Evolutionary conservation across 2,888 invertebrate species (phyloP), one percentile per base, ranked within the genome.

Genomic region (Homarus gammarus): DNA sequence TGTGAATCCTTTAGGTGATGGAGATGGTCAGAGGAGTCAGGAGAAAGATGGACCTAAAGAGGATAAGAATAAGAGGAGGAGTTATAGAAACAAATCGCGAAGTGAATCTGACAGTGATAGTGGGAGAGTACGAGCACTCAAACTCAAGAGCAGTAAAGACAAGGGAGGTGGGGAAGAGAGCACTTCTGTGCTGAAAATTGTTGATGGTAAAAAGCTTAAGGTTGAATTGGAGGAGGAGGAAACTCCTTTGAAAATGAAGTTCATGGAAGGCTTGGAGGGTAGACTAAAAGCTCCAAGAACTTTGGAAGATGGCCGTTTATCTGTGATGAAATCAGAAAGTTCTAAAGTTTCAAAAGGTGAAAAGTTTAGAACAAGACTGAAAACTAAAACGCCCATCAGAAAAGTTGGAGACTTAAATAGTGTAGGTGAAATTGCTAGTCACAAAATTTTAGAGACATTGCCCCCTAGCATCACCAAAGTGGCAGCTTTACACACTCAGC

Each of bases 401-500:
- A 90, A 89, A 83, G 88, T 90, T 40, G 90, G 90, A 5, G 92
- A 90, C 51, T 78, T 92, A 31, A 92, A 91, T 78, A 92, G 90
- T 89, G 79, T 91, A 36, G 92, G 90, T 51, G 92, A 92, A 64
- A 89, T 92, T 49, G 88, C 92, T 92, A 92, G 92, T 90, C 92
- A 92, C 92, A 92, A 90, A 92, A 92, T 92, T 56, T 51, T 92
- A 75, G 90, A 92, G 36, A 92, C 92, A 22, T 86, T 92, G 31
- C 92, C 92, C 31, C 92, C 92, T 40, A 92, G 92, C 81, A 92
- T 92, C 68, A 90, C 92, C 61, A 89, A 89, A 84, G 92, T 92
- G 72, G 92, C 92, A 33, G 92, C 92, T 49, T 75, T 92, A 78
- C 92, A 92, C 79, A 92, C 92, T 22, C 92, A 89, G 75, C 92